Base-by-base conservation (phyloP, 2,797 vertebrate genomes). In the Takifugu ocellatus region DNA sequence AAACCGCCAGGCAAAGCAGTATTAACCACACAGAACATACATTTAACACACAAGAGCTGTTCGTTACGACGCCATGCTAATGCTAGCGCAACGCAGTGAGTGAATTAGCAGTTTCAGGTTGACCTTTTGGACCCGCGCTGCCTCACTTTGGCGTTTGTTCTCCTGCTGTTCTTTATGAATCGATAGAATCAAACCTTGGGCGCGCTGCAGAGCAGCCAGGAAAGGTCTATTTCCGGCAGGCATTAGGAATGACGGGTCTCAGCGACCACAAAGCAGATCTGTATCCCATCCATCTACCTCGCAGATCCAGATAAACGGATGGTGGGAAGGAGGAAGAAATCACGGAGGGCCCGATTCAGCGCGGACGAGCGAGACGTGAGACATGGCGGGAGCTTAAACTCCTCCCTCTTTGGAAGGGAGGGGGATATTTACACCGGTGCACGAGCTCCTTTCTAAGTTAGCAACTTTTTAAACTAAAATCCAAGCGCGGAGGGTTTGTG, bases 231-330 rank as follows among this genome's bases (percentile, higher is more conserved):
- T 82, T 81, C 77, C 84, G 82, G 73, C 80, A 82, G 76, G 69
- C 64, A 67, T 72, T 72, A 75, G 73, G 70, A 80, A 63, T 56
- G 65, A 84, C 77, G 72, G 72, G 56, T 83, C 78, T 86, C 77
- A 75, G 85, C 62, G 51, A 63, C 74, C 84, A 75, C 79, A 74
- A 74, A 68, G 80, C 65, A 61, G 65, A 79, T 59, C 52, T 52
- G 68, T 39, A 70, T 65, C 75, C 61, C 81, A 78, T 84, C 83
- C 80, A 81, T 78, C 81, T 79, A 76, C 82, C 72, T 79, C 75
- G 56, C 78, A 83, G 86, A 87, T 88, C 90, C 77, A 86, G 85
- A 89, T 90, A 84, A 80, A 75, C 77, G 55, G 67, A 59, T 49
- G 57, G 46, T 25, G 49, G 26, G 27, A 16, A 29, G 16, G 8